Conservation (phyloP, 37 sponge, comb jelly and placozoan species). For the Dysidea cf. avara region DNA sequence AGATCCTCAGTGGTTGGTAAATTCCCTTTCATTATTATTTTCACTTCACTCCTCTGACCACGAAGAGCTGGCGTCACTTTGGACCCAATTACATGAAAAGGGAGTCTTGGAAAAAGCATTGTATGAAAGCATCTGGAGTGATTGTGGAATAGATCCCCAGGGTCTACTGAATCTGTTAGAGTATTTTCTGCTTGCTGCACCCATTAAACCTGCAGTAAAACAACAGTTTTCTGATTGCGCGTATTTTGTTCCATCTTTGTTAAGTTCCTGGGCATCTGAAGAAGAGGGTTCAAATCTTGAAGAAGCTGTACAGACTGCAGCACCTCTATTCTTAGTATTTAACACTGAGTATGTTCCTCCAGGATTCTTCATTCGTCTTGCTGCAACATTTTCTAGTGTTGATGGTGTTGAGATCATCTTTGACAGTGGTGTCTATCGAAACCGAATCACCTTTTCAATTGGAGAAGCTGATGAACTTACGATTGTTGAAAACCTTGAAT, state of each 20-base stretch:
- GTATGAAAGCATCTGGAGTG: neutral
- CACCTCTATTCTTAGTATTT: conserved; percentile 1
- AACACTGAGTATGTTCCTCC: conserved; percentile 13
- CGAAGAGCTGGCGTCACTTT: too few relatives aligned
- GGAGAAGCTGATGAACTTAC: too few relatives aligned
- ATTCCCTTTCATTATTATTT: too few relatives aligned
- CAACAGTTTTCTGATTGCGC: neutral
- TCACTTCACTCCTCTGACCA: too few relatives aligned
- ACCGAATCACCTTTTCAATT: neutral
- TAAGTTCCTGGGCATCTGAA: neutral
- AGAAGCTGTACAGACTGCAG: neutral
- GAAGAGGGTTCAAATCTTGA: neutral
- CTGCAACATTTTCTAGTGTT: neutral
- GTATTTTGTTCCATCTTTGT: conserved; percentile 7
- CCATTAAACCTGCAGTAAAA: too few relatives aligned
- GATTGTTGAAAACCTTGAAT: too few relatives aligned
- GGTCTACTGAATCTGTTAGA: neutral
- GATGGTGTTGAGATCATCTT: neutral
- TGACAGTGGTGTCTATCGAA: neutral
- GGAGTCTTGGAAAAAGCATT: conserved; percentile 5
- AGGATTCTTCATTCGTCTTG: conserved; percentile 5
- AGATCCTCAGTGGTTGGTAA: conserved; percentile 50
- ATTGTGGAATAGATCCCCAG: neutral
- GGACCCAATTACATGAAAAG: neutral
- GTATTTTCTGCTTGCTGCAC: neutral